Percentiles rank a stretch among this genome's conserved stretches.
phyloP scores from a whole-genome alignment of 2,888 invertebrate species.

The Drosophila prostipennis region DNA sequence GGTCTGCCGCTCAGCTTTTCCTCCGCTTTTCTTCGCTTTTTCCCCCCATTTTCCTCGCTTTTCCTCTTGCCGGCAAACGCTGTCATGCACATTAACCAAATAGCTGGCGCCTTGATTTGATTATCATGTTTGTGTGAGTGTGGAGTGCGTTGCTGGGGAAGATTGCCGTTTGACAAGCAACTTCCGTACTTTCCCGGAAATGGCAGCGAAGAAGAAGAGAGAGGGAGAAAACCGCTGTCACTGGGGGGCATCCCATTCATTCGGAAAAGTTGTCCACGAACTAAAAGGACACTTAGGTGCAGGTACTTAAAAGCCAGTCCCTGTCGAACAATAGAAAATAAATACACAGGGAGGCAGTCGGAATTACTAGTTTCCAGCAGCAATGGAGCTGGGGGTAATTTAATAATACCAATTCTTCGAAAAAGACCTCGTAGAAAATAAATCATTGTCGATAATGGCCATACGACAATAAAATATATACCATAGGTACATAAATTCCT shows the following conservation, averaged over 20 bases:
- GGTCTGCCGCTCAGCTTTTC: neutral
- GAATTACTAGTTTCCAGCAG: neutral
- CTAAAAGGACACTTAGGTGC: constrained; percentile 40
- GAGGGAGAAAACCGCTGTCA: neutral
- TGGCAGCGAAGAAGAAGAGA: constrained; percentile 10
- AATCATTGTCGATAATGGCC: no score
- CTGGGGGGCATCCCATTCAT: constrained; percentile 25
- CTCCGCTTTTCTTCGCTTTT: constrained; percentile 43
- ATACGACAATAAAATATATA: no score
- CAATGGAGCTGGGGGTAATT: no score
- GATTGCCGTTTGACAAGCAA: constrained; percentile 73
- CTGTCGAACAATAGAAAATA: neutral
- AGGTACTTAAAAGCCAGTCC: constrained; percentile 22
- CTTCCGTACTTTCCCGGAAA: constrained; percentile 58
- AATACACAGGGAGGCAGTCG: neutral
- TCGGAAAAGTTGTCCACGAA: constrained; percentile 29
- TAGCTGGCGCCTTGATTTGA: constrained; percentile 78
- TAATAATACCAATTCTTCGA: no score
- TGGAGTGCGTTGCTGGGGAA: constrained; percentile 26
- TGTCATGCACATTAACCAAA: constrained; percentile 76
- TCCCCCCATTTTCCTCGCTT: neutral
- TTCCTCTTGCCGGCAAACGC: constrained; percentile 19
- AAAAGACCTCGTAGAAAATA: no score
- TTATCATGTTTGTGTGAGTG: constrained; percentile 59
- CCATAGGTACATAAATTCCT: no score